Base-by-base conservation (phyloP, 1,140 invertebrate species). In the Penaeus japonicus region DNA sequence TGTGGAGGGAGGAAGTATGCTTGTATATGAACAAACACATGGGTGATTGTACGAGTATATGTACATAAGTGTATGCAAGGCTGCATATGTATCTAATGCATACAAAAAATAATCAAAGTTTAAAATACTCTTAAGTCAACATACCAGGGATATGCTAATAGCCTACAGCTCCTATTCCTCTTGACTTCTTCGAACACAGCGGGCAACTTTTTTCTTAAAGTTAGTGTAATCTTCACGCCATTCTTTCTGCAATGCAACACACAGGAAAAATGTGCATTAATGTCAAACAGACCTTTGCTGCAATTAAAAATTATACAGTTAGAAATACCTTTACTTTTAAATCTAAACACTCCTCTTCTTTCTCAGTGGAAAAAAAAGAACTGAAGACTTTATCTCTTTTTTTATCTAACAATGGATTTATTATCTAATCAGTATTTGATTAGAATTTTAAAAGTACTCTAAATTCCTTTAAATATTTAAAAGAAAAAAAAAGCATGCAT, bases 171-270 rank as follows among this genome's bases (percentile, higher is more conserved):
- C 79, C 90, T 90, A 91, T 35, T 98, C 97, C 93, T 99, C 98
- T 95, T 99, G 98, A 95, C 98, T 99, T 95, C 98, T 98, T 94
- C 98, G 95, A 92, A 99, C 98, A 95, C 98, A 99, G 93, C 96
- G 95, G 91, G 97, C 97, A 92, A 99, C 98, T 95, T 98, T 98
- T 93, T 97, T 95, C 94, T 99, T 99, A 94, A 99, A 99, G 94
- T 98, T 97, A 93, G 95, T 94, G 94, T 98, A 98, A 92, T 97
- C 97, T 95, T 99, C 98, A 93, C 98, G 95, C 97, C 98, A 99
- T 94, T 99, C 97, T 96, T 99, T 99, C 96, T 97, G 93, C 89
- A 95, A 95, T 91, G 92, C 92, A 92, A 93, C 92, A 88, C 89
- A 24, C 30, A 65, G 27, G 65, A 22, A 18, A 32, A 32, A 24